Evolutionary conservation across 2,888 invertebrate genomes (phyloP), one percentile per base, ranked within the genome.

Genomic region (Oscheius sp.): DNA sequence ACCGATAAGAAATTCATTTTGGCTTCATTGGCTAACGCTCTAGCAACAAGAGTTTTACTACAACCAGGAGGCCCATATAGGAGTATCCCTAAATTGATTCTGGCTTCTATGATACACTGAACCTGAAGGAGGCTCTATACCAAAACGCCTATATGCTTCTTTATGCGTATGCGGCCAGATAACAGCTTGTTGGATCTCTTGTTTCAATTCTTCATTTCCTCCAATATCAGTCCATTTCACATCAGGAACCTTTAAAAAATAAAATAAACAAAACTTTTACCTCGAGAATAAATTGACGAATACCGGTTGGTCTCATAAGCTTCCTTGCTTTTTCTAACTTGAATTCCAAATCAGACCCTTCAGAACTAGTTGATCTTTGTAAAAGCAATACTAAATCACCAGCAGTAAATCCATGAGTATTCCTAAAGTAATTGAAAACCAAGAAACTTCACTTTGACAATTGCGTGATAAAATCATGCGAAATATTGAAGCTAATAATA

Each of bases 21-120:
- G 86, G 94, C 95, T 80, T 98, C 96, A 0, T 94, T 95, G 0
- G 97, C 97, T 38, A 97, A 87, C 0, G 97, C 97, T 88, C 94
- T 94, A 0, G 96, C 97, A 80, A 97, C 93, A 93, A 97, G 93
- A 0, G 98, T 98, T 89, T 98, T 82, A 57, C 71, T 71, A 0
- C 95, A 95, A 20, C 77, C 75, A 0, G 97, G 97, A 0, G 97
- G 97, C 0, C 97, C 97, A 86, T 93, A 98, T 90, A 98, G 91
- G 2, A 98, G 89, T 0, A 97, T 81, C 44, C 85, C 78, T 45
- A 68, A 64, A 22, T 14, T 36, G 36, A 36, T 9, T 9, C 8
- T 36, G 36, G 14, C 36, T 36, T 8, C 36, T 36, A 14, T 36
- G 36, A 14, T 14, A 36, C 36, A 36, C 30, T 38, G 28, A 2